Percentiles rank a stretch among this genome's conserved stretches.
phyloP scores from a whole-genome alignment of 2,113 vertebrate genomes.

The Limnothrissa miodon region DNA sequence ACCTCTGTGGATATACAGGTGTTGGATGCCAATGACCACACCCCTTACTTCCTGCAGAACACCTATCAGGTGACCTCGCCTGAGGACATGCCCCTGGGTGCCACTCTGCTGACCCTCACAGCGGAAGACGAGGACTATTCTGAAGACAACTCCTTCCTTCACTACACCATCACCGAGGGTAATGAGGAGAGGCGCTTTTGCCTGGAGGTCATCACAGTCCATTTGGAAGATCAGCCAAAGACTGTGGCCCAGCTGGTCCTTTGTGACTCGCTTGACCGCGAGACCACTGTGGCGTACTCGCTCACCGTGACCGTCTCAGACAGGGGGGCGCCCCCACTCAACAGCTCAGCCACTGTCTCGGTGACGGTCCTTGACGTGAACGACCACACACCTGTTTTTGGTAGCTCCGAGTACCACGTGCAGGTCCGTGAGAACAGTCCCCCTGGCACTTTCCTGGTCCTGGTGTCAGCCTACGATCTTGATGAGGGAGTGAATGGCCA shows the following conservation, averaged over 20 bases:
- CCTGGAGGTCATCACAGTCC: constrained; percentile 66
- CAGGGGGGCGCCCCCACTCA: constrained; percentile 72
- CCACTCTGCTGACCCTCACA: constrained; percentile 74
- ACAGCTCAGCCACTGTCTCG: constrained; percentile 70
- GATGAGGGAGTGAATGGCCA: constrained; percentile 77
- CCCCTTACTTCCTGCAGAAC: constrained; percentile 74
- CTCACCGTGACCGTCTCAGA: constrained; percentile 81
- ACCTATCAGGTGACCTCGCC: constrained; percentile 74
- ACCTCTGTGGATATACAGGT: constrained; percentile 73
- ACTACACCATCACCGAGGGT: constrained; percentile 78
- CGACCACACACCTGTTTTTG: constrained; percentile 83
- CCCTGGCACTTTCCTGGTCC: constrained; percentile 70
- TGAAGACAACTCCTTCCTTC: constrained; percentile 69
- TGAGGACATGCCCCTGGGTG: constrained; percentile 74
- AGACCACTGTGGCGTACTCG: constrained; percentile 66
- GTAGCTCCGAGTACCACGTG: constrained; percentile 68
- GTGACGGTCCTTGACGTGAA: constrained; percentile 84
- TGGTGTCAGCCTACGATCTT: constrained; percentile 76
- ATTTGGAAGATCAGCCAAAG: constrained; percentile 58
- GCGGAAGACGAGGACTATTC: constrained; percentile 77
- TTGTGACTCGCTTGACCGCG: constrained; percentile 76
- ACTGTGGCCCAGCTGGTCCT: constrained; percentile 77
- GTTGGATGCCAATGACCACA: constrained; percentile 76
- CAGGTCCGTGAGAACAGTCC: constrained; percentile 77
- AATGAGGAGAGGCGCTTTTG: constrained; percentile 77